These are phyloP conservation scores for Helicoverpa assulta DNA, from an alignment of 2,888 invertebrate genomes.

Conservation along the genomic window DNA sequence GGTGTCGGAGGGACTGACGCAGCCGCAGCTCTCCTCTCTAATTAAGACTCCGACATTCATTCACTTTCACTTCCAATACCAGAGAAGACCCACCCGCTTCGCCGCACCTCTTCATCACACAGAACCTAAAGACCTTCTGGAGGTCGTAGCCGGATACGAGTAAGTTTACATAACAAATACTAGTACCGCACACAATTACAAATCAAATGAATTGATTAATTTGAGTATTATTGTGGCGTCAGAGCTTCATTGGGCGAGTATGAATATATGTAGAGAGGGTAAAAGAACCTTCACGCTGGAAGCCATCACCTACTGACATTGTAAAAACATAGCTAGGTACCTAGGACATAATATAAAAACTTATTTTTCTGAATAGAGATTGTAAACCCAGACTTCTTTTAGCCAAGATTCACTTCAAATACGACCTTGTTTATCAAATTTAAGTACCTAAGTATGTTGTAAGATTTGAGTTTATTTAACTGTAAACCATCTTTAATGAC, in stretches of 20 bases:
- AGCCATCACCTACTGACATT: neutral
- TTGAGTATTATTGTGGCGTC: constrained; percentile 42
- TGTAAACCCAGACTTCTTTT: constrained; percentile 35
- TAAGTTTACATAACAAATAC: constrained; percentile 73
- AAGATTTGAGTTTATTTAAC: constrained; percentile 37
- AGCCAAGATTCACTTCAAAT: constrained; percentile 38
- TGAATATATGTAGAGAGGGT: constrained; percentile 12
- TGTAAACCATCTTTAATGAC: constrained; percentile 37
- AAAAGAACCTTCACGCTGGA: constrained; percentile 28
- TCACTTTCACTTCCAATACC: constrained; percentile 90
- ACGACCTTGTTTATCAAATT: constrained; percentile 51
- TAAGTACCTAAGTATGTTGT: constrained; percentile 24
- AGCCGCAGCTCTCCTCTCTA: constrained; percentile 87
- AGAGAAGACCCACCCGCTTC: constrained; percentile 84
- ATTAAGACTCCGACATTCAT: constrained; percentile 90
- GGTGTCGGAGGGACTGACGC: constrained; percentile 86
- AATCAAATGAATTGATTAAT: constrained; percentile 49
- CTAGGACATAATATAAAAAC: neutral
- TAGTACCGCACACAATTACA: constrained; percentile 60
- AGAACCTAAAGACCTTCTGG: constrained; percentile 86
- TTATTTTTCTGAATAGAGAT: constrained; percentile 46
- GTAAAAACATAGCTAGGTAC: constrained; percentile 17
- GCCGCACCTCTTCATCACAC: constrained; percentile 79
- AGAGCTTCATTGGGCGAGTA: constrained; percentile 28
- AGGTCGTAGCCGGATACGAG: constrained; percentile 86